Percentiles rank a stretch among this genome's conserved stretches.
phyloP scores from a whole-genome alignment of 2,797 vertebrate genomes.

The Acanthurus lineatus region DNA sequence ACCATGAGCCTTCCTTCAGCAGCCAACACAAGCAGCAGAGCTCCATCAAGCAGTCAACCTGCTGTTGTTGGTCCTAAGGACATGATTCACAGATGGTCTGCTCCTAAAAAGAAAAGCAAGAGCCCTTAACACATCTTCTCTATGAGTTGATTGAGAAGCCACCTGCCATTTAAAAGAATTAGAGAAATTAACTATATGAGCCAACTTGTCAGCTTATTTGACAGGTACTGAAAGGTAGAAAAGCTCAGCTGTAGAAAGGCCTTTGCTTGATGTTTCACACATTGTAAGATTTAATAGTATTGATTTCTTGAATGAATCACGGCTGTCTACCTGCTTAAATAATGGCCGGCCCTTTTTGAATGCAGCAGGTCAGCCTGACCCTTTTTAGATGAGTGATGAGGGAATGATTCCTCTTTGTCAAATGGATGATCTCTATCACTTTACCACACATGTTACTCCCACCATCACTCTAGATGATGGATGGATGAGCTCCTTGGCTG shows the following conservation, averaged over 20 bases:
- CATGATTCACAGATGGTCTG: neutral
- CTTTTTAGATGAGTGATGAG: conserved; percentile 53
- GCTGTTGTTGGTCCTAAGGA: neutral
- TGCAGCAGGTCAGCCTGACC: conserved; percentile 40
- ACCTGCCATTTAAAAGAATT: neutral
- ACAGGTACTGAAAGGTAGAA: neutral
- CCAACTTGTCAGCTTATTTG: neutral
- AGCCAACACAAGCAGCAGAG: neutral
- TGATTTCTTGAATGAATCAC: conserved; percentile 29
- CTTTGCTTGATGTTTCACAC: conserved; percentile 13
- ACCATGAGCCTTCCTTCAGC: neutral
- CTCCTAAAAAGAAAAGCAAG: neutral
- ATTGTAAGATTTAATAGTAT: neutral
- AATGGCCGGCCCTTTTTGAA: conserved; percentile 24
- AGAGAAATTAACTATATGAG: neutral
- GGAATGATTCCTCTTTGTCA: conserved; percentile 48
- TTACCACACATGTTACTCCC: conserved; percentile 63
- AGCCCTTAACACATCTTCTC: too few relatives aligned
- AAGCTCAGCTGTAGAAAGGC: neutral
- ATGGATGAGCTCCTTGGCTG: conserved; percentile 46
- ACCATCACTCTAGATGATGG: conserved; percentile 42
- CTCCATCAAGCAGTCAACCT: neutral
- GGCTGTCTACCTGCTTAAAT: conserved; percentile 18
- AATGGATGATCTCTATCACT: conserved; percentile 64
- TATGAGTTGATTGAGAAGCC: neutral